Base-by-base conservation (phyloP, 2,113 vertebrate genomes). In the Psittacula cyanocephala region DNA sequence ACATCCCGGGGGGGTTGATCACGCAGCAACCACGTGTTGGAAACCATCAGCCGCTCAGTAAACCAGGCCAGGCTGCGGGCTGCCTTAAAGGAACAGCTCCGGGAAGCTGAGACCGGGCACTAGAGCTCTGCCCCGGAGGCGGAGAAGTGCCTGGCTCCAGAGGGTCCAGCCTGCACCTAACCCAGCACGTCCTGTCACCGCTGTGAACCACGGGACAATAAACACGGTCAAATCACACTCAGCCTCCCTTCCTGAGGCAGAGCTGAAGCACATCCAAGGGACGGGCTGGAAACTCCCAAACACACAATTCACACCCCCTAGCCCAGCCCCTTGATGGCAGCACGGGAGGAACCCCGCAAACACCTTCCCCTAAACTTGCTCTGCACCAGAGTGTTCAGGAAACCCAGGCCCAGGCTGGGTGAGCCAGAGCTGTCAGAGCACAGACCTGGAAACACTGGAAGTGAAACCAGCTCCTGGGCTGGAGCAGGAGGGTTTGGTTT, bases 361-460 rank as follows among this genome's bases (percentile, higher is more conserved):
- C 46, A 13, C 76, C 44, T 44, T n/a, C 47, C 29, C 57, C 85
- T 37, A 84, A 77, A 77, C 89, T 93, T 83, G 83, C 89, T 92
- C 60, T 41, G 72, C 64, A 4, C 35, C 57, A 0, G 3, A 49
- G 37, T 1, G 17, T 55, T 43, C 74, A 87, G 96, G 75, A 89
- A 95, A 93, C 33, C 55, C 33, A 6, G 20, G 33, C 19, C 33
- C 55, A 14, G 33, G 31, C 55, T 59, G 33, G 13, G 33, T 22
- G 55, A 59, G 19, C 55, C 8, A 6, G 22, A 33, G 76, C 71
- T 69, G 89, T 63, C 22, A 7, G 62, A 18, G 84, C 96, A 82
- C 70, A 10, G 27, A 85, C 93, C 90, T 95, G 96, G 96, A 97
- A 97, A 96, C 57, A 85, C 76, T n/a, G 59, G 31, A 89, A 93